Conservation (phyloP, 2,888 invertebrate species). For the Ochlodes sylvanus region DNA sequence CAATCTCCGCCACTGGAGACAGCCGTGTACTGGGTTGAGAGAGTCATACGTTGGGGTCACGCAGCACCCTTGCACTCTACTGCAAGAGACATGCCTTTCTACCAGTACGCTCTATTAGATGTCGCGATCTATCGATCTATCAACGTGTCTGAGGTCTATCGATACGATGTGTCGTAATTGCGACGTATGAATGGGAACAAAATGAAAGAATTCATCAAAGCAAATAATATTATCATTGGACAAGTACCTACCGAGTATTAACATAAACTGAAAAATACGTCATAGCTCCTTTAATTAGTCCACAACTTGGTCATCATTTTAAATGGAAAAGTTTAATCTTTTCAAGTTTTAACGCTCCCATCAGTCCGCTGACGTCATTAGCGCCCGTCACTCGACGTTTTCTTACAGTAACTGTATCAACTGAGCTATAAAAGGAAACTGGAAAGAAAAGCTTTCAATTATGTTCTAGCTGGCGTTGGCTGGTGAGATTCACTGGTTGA, state of each 20-base stretch:
- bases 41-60: slow-evolving; percentile 78
- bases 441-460: slow-evolving; percentile 17
- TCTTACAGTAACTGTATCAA: slow-evolving; percentile 21
- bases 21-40: slow-evolving; percentile 85
- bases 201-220: no score
- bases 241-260: not conserved
- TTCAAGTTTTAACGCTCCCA: slow-evolving; percentile 31
- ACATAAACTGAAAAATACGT: not conserved
- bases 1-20: slow-evolving; percentile 81
- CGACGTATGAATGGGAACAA: no score
- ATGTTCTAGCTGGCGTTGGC: not conserved
- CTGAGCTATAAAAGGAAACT: slow-evolving; percentile 23
- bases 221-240: no score
- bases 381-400: slow-evolving; percentile 26
- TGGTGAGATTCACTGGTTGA: not conserved
- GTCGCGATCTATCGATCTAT: no score
- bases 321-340: slow-evolving; percentile 28
- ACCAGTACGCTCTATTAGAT: slow-evolving; percentile 65
- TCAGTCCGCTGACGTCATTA: slow-evolving; percentile 32
- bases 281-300: slow-evolving; percentile 14
- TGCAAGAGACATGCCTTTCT: slow-evolving; percentile 62
- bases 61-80: slow-evolving; percentile 61
- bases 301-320: slow-evolving; percentile 28
- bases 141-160: no score
- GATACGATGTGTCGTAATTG: no score